phyloP scores from a whole-genome alignment of 2,113 vertebrate genomes.

The Rhea pennata region DNA sequence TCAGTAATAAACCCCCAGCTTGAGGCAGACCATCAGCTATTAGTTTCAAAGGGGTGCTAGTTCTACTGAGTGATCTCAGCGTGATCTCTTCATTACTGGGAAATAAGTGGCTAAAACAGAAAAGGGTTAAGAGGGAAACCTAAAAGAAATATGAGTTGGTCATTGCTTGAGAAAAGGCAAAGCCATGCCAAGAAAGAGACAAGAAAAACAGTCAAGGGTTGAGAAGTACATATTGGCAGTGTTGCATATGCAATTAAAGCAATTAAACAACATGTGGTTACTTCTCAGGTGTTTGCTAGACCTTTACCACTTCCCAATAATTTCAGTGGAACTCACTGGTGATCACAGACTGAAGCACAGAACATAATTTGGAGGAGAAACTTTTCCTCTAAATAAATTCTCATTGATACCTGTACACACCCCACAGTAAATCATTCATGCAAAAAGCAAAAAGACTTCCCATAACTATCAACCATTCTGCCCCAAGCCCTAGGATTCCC shows the following conservation, averaged over 20 bases:
- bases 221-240: background rate
- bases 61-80: background rate
- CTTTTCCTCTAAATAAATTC: background rate
- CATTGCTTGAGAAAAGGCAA: background rate
- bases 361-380: background rate
- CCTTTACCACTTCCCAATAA: background rate
- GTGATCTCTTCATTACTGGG: background rate
- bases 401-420: background rate
- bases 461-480: accelerated
- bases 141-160: background rate
- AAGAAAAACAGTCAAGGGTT: background rate
- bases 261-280: background rate
- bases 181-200: accelerated
- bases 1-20: background rate
- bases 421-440: background rate
- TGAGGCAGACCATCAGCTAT: background rate
- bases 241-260: background rate
- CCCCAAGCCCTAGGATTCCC: background rate
- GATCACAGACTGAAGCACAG: background rate
- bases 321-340: background rate
- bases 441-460: background rate
- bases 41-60: background rate
- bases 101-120: background rate
- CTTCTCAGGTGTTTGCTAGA: background rate
- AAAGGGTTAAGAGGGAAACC: background rate